Evolutionary conservation across 2,888 invertebrate genomes (phyloP), one percentile per base, ranked within the genome.

Genomic region (Leptinotarsa rubiginosa): DNA sequence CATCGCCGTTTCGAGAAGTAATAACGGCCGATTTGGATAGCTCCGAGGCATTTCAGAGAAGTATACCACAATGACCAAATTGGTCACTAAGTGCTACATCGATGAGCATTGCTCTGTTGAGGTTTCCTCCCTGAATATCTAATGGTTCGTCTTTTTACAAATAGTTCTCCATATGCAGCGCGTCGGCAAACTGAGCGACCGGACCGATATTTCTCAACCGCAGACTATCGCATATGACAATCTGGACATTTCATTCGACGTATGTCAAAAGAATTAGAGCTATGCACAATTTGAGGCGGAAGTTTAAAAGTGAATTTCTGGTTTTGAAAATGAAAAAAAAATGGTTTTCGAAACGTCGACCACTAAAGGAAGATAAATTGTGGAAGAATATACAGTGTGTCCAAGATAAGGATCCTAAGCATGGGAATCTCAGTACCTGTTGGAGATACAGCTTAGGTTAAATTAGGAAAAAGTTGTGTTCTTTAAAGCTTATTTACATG

Each of bases 1-100:
- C 73, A 73, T 74, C 69, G 73, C 80, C 80, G 71, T 79, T 79
- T 80, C 73, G 68, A 80, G 80, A 78, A 75, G 76, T 71, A 68
- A 72, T 73, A 73, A 76, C 73, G 75, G 75, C 76, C 75, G 77
- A 78, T 80, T 72, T 72, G 78, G 73, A 75, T 47, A 62, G 70
- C 65, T 64, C 50, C 52, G 15, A 69, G 65, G 74, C 66, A 71
- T 52, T 80, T 77, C 78, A 75, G 22, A 69, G 80, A 80, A 78
- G 71, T 75, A 72, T 73, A 65, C 47, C 66, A 70, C 59, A 66
- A 76, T 66, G 74, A 76, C 69, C 62, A 54, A 69, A 67, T 72
- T 74, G 68, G 76, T 70, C 47, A 56, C 65, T 69, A 20, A 69
- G 15, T 56, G 65, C 47, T 47, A 47, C 47, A 70, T 73, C 66